Conservation (phyloP, 1,140 invertebrate species). For the Ptiloglossa arizonensis region DNA sequence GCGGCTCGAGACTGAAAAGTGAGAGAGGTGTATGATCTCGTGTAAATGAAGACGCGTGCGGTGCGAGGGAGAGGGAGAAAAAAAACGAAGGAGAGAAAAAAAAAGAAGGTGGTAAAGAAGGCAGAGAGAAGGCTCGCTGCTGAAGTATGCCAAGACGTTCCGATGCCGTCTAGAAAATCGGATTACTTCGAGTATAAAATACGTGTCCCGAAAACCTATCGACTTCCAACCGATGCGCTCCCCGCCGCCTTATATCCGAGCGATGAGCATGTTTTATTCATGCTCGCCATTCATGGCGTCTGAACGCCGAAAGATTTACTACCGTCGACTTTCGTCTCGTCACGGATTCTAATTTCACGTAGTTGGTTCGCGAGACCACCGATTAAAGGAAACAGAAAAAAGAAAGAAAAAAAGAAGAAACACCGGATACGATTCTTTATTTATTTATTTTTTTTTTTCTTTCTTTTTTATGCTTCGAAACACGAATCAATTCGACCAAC, state of each 20-base stretch:
- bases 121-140: too few species aligned
- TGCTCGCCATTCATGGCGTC: constrained; percentile 33
- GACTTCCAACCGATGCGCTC: constrained; percentile 11
- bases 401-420: too few species aligned
- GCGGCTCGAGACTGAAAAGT: not conserved
- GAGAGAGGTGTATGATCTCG: not conserved
- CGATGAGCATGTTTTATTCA: constrained; percentile 58
- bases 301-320: constrained; percentile 25
- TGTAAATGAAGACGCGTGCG: constrained; percentile 19
- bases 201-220: constrained; percentile 53
- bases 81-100: not conserved
- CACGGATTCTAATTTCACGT: not conserved
- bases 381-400: not conserved
- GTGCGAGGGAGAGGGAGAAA: too few species aligned
- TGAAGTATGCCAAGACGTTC: constrained; percentile 4
- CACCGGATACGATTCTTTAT: too few species aligned
- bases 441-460: too few species aligned
- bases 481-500: too few species aligned
- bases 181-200: constrained; percentile 36
- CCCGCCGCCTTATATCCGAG: constrained; percentile 7
- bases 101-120: too few species aligned
- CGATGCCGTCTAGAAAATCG: constrained; percentile 21
- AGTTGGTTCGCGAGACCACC: not conserved
- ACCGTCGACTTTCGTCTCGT: not conserved
- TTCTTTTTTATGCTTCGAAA: too few species aligned